These are phyloP conservation scores for Meloe dianella DNA, from an alignment of 2,888 invertebrate species.

Conservation along the genomic window DNA sequence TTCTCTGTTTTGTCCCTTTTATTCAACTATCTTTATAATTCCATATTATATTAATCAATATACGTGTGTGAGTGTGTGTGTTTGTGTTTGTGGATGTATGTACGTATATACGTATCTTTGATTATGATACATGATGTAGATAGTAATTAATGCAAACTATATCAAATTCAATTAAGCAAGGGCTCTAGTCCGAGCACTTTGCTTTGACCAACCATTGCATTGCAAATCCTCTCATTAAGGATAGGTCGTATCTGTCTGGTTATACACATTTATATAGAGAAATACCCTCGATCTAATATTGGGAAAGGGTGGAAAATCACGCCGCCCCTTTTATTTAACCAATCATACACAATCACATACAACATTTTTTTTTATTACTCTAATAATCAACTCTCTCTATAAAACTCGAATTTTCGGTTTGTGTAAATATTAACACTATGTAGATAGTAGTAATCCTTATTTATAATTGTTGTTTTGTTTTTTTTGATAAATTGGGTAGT, in stretches of 20 bases:
- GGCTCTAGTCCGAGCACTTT: slow-evolving; percentile 45
- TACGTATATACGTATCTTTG: slow-evolving; percentile 41
- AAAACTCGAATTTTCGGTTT: too few relatives aligned
- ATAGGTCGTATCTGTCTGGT: not conserved
- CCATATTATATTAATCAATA: slow-evolving; percentile 10
- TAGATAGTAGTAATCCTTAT: too few relatives aligned
- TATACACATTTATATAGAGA: not conserved
- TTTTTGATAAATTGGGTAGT: not conserved
- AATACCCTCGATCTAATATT: slow-evolving; percentile 1
- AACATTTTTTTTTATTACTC: not conserved
- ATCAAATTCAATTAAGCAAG: slow-evolving; percentile 53
- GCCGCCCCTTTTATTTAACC: not conserved
- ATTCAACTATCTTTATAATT: not conserved
- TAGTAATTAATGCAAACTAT: slow-evolving; percentile 55
- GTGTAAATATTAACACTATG: too few relatives aligned
- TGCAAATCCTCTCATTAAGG: slow-evolving; percentile 51
- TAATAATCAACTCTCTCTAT: not conserved
- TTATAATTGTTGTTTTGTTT: too few relatives aligned
- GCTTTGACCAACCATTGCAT: slow-evolving; percentile 53
- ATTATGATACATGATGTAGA: slow-evolving; percentile 53
- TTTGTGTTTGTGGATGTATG: not conserved
- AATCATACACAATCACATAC: not conserved
- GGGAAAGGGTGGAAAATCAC: not conserved
- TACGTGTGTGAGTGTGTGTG: not conserved
- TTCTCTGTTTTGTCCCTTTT: not conserved